phyloP scores from a whole-genome alignment of 1,140 invertebrate species.

The Cheumatopsyche charites region DNA sequence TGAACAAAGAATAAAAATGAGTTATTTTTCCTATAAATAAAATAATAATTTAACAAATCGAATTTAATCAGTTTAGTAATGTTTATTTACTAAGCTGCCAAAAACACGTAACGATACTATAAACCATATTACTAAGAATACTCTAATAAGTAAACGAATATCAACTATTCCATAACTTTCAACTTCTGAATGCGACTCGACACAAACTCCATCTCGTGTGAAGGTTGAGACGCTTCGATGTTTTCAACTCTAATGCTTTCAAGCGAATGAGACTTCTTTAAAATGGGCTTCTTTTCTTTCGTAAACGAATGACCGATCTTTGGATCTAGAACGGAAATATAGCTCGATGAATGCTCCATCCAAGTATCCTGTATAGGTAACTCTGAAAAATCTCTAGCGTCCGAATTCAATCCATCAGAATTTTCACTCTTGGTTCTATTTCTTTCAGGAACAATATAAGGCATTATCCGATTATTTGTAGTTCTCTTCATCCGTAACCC shows the following conservation, averaged over 20 bases:
- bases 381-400: slow-evolving; percentile 19
- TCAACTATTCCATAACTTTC: slow-evolving; percentile 46
- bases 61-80: too few species aligned
- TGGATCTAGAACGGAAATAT: slow-evolving; percentile 44
- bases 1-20: too few species aligned
- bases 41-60: too few species aligned
- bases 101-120: too few species aligned
- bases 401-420: slow-evolving; percentile 55
- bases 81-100: too few species aligned
- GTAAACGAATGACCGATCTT: slow-evolving; percentile 39
- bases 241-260: slow-evolving; percentile 47
- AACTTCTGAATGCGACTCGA: slow-evolving; percentile 49
- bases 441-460: slow-evolving; percentile 60
- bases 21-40: too few species aligned
- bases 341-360: slow-evolving; percentile 46
- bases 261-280: slow-evolving; percentile 46
- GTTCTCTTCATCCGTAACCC: slow-evolving; percentile 62
- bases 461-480: slow-evolving; percentile 59
- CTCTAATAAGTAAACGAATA: too few species aligned
- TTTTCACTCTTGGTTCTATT: slow-evolving; percentile 66
- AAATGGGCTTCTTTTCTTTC: slow-evolving; percentile 20
- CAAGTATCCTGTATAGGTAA: slow-evolving; percentile 37
- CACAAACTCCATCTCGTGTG: slow-evolving; percentile 49
- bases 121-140: too few species aligned
- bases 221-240: slow-evolving; percentile 47